Evolutionary conservation across 1,140 invertebrate genomes (phyloP).

Genomic region (Portunus trituberculatus): DNA sequence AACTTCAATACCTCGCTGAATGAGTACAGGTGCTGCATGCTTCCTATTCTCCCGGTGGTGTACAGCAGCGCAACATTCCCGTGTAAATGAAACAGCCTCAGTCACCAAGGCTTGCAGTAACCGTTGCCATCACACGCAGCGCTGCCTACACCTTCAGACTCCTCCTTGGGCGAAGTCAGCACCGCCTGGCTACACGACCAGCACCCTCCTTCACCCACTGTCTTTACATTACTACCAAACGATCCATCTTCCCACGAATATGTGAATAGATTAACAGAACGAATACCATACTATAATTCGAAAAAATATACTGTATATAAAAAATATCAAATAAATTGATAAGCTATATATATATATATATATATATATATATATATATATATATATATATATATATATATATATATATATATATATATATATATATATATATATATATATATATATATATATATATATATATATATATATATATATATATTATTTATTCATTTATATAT

Average conservation of each 20-base stretch:
- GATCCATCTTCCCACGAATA: too few species aligned
- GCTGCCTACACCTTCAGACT: not conserved
- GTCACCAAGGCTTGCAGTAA: not conserved
- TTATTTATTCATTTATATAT: constrained; percentile 33
- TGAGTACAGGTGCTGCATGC: not conserved
- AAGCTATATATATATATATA: too few species aligned
- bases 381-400: not conserved
- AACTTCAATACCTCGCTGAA: not conserved
- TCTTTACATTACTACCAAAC: too few species aligned
- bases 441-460: constrained; percentile 55
- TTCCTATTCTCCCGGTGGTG: not conserved
- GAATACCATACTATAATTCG: too few species aligned
- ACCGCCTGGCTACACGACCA: too few species aligned
- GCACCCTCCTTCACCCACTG: too few species aligned
- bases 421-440: constrained; percentile 55
- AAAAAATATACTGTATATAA: too few species aligned
- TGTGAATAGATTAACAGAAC: too few species aligned
- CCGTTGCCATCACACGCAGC: not conserved
- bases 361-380: too few species aligned
- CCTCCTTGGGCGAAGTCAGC: not conserved
- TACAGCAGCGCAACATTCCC: not conserved
- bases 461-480: constrained; percentile 34
- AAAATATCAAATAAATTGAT: too few species aligned
- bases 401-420: constrained; percentile 39
- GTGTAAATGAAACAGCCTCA: constrained; percentile 5